Evolutionary conservation across 2,888 invertebrate genomes (phyloP).

Genomic region (Meteorus cinctellus): DNA sequence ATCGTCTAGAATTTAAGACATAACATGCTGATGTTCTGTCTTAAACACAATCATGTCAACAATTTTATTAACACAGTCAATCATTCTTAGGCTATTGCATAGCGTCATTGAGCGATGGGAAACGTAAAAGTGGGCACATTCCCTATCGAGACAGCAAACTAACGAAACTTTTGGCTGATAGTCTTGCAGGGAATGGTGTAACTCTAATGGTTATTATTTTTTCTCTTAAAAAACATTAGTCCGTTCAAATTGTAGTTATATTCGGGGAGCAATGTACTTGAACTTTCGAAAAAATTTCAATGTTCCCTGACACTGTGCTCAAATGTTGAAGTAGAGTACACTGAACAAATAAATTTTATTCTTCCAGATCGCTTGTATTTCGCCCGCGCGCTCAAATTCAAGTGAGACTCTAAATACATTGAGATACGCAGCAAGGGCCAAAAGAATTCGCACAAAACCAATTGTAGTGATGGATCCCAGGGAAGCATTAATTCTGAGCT

Average conservation of each 20-base stretch:
- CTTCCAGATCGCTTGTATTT: conserved; percentile 92
- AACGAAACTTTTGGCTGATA: conserved; percentile 94
- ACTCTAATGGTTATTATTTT: conserved; percentile 87
- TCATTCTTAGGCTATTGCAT: conserved; percentile 89
- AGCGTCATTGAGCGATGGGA: conserved; percentile 89
- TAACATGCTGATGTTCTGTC: neutral
- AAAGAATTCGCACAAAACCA: conserved; percentile 93
- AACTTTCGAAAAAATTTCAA: too few species aligned
- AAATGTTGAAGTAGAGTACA: neutral
- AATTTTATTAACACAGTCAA: neutral
- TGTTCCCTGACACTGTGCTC: too few species aligned
- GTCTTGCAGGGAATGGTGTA: conserved; percentile 94
- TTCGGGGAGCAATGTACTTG: too few species aligned
- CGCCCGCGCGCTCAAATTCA: conserved; percentile 89
- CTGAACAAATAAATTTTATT: neutral
- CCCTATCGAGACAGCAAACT: conserved; percentile 96
- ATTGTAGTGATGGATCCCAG: conserved; percentile 96
- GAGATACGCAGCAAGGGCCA: conserved; percentile 93
- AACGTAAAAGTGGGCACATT: conserved; percentile 87
- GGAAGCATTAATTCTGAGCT: conserved; percentile 90
- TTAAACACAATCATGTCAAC: neutral
- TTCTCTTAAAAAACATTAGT: neutral
- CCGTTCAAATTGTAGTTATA: too few species aligned
- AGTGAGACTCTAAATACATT: conserved; percentile 93
- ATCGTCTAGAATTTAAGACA: neutral